Percentiles rank a stretch among this genome's conserved stretches.
Evolutionary conservation across 2,888 invertebrate species (phyloP).

Genomic region (Teleogryllus oceanicus): DNA sequence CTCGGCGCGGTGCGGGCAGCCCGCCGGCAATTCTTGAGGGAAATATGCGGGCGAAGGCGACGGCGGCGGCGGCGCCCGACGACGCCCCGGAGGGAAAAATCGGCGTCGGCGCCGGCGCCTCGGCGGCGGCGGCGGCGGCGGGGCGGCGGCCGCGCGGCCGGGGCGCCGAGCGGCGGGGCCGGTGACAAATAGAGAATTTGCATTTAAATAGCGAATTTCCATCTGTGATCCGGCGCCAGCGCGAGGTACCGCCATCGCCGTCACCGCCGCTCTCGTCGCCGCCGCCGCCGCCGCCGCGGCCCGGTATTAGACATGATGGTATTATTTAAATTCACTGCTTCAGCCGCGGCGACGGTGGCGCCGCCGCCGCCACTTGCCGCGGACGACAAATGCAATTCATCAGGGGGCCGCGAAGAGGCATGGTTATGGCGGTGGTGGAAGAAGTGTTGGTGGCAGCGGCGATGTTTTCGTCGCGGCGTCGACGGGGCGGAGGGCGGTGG

Average conservation of each 20-base stretch:
- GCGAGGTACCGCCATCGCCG: background rate
- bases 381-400: conserved; percentile 4
- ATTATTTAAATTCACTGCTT: conserved; percentile 7
- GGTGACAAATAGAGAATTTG: conserved; percentile 50
- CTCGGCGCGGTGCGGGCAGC: background rate
- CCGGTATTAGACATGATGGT: conserved; percentile 9
- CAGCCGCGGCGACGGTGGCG: conserved; percentile 2
- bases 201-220: conserved; percentile 66
- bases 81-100: conserved; percentile 19
- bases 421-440: too few species aligned
- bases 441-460: too few species aligned
- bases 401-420: background rate
- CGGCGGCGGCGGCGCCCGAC: background rate
- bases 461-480: too few species aligned
- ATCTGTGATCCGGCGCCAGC: conserved; percentile 50
- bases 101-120: conserved; percentile 18
- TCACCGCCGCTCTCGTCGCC: background rate
- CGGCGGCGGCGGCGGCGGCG: background rate
- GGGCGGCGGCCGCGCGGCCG: background rate
- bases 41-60: conserved; percentile 6
- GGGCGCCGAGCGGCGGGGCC: background rate
- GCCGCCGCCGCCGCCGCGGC: background rate
- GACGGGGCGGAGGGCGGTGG: too few species aligned
- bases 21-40: background rate
- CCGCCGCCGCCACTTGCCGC: background rate